Percentiles rank a stretch among this genome's conserved stretches.
Conservation (phyloP, 1,140 invertebrate genomes). For the Melipona quadrifasciata region DNA sequence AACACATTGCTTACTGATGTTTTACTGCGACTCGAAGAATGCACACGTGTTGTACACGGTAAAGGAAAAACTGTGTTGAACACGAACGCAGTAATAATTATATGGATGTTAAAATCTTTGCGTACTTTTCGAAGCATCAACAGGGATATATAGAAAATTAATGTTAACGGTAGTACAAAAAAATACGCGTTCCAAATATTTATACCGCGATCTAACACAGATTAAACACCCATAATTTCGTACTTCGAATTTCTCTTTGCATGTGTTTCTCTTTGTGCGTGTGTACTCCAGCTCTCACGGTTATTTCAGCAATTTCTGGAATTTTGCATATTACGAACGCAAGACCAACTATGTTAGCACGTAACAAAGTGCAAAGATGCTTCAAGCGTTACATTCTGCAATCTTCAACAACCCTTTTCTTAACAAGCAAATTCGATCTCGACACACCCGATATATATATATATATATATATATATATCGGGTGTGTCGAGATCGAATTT, state of each 20-base stretch:
- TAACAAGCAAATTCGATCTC: neutral
- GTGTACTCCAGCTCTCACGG: neutral
- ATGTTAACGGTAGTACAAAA: no score
- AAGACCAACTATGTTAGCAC: neutral
- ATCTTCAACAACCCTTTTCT: neutral
- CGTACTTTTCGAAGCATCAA: no score
- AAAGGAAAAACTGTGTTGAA: no score
- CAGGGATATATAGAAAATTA: no score
- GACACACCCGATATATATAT: neutral
- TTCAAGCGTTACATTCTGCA: neutral
- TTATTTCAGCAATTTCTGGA: neutral
- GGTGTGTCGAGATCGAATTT: neutral
- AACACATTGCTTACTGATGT: neutral
- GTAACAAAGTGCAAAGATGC: neutral
- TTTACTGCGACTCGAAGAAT: no score
- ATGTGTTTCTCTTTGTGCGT: neutral
- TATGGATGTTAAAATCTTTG: no score
- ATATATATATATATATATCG: neutral
- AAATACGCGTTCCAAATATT: no score
- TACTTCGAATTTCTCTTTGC: neutral
- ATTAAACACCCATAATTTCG: neutral
- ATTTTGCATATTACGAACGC: neutral
- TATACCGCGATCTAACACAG: no score
- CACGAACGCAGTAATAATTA: no score
- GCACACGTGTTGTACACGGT: no score